phyloP scores from a whole-genome alignment of 2,888 invertebrate species.

The Heterodera filipjevi region DNA sequence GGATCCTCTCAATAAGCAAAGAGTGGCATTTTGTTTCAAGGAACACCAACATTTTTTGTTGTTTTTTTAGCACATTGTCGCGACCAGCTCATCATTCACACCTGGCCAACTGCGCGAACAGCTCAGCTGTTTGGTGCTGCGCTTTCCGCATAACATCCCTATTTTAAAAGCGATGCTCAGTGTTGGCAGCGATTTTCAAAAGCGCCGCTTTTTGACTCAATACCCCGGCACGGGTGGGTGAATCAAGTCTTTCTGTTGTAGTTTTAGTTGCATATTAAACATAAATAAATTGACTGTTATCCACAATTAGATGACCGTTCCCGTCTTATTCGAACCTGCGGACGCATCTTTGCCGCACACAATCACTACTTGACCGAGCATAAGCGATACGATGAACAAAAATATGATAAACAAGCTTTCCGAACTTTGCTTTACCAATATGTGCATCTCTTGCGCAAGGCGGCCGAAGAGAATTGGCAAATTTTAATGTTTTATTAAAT shows the following conservation, averaged over 20 bases:
- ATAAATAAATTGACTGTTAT: too few species aligned
- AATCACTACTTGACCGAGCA: not conserved
- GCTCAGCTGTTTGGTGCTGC: slow-evolving; percentile 5
- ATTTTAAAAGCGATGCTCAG: slow-evolving; percentile 8
- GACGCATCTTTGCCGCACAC: slow-evolving; percentile 11
- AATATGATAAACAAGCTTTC: not conserved
- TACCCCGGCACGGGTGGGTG: not conserved
- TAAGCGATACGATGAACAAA: not conserved
- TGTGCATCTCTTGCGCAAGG: slow-evolving; percentile 17
- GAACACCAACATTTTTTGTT: too few species aligned
- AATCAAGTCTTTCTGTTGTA: too few species aligned
- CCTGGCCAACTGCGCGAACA: slow-evolving; percentile 9
- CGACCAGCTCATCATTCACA: slow-evolving; percentile 7
- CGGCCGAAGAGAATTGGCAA: slow-evolving; percentile 5
- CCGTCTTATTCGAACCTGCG: slow-evolving; percentile 19
- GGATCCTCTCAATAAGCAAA: too few species aligned
- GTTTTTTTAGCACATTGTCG: slow-evolving; percentile 19
- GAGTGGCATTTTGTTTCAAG: too few species aligned
- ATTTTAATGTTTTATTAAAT: not conserved
- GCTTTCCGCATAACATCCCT: slow-evolving; percentile 12
- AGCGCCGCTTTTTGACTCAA: slow-evolving; percentile 19
- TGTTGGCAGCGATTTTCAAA: slow-evolving; percentile 10
- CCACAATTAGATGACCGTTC: slow-evolving; percentile 10
- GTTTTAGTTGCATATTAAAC: too few species aligned
- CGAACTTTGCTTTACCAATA: not conserved